phyloP scores from a whole-genome alignment of 2,797 vertebrate genomes.

The Chromis chromis region DNA sequence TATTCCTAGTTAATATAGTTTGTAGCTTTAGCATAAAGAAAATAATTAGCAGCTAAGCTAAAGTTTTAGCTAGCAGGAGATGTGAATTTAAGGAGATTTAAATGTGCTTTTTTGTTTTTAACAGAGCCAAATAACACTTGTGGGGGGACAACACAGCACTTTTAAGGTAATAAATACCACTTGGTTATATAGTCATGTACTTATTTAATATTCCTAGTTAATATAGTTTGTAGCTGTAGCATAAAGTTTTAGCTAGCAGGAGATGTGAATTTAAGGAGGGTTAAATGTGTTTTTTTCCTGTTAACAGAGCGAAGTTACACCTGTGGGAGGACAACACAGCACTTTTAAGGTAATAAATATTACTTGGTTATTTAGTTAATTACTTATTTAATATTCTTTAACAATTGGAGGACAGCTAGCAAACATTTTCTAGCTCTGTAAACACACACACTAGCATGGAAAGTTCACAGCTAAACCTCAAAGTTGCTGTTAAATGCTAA shows the following conservation, averaged over 20 bases:
- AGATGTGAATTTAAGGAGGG: no score
- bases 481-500: neutral
- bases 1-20: no score
- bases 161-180: neutral
- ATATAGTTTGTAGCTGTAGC: no score
- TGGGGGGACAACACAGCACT: neutral
- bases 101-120: neutral
- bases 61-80: neutral
- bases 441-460: no score
- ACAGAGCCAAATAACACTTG: neutral
- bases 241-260: slow-evolving; percentile 3
- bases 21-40: neutral
- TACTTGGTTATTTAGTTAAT: no score
- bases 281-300: neutral
- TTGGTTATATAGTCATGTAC: neutral
- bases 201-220: no score
- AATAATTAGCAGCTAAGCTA: slow-evolving; percentile 22
- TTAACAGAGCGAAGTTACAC: neutral
- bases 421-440: no score
- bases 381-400: no score
- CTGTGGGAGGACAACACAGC: neutral
- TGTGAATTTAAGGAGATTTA: no score
- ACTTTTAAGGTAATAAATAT: no score
- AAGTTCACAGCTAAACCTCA: neutral
- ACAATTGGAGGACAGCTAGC: no score